Evolutionary conservation across 2,888 invertebrate genomes (phyloP), one percentile per base, ranked within the genome.

Genomic region (Nezara viridula): DNA sequence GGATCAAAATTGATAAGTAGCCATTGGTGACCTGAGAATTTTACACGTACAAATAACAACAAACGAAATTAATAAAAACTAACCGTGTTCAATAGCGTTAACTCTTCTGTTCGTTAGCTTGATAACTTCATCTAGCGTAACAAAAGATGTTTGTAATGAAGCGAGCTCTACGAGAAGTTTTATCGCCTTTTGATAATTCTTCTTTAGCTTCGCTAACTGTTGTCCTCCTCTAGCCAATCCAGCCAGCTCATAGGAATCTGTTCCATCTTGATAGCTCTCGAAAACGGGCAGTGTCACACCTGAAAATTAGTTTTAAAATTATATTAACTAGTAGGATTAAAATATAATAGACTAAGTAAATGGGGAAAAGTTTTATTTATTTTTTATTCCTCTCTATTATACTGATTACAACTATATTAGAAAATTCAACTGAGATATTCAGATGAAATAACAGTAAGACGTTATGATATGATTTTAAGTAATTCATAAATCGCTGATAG

Each of bases 51-150:
- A n/a, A n/a, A n/a, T n/a, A n/a, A n/a, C n/a, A n/a, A n/a, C n/a
- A 9, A 37, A 66, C 9, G 27, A 66, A 24, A 49, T 50, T 87
- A 49, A 49, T 27, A 21, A 73, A 16, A 73, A 90, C 93, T 93
- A 92, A 97, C 97, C 98, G 92, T 99, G 98, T 93, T 99, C 99
- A 93, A 99, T 99, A 92, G 99, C 99, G 93, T 99, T 99, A 37
- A 99, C 99, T 95, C 99, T 96, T 92, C 99, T 95, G 93, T 99
- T 99, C 47, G 99, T 99, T 91, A 98, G 96, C 94, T 99, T 99
- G 92, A 99, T 99, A 89, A 99, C 99, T 93, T 99, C 99, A 93
- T 99, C 99, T 86, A 99, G 94, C 44, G 99, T 99, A 27, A 99
- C 98, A 92, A 99, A 99, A 5, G 99, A 98, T 0, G 99, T 99